A percentile compares a stretch with the other conserved stretches of the same genome.
phyloP scores from a whole-genome alignment of 2,888 invertebrate genomes.

The Luperina nickerlii region DNA sequence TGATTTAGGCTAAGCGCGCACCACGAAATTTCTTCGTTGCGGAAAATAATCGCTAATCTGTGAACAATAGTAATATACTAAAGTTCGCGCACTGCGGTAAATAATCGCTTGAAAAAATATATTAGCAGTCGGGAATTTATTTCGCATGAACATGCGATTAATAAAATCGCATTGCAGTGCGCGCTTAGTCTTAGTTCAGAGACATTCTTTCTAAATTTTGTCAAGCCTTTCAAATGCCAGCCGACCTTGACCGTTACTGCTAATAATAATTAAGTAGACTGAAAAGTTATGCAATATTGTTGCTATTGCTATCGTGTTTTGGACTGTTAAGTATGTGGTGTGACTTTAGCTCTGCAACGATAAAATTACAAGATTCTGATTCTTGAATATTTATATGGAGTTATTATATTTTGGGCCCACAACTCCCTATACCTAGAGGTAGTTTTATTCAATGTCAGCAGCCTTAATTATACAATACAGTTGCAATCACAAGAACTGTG shows the following conservation, averaged over 20 bases:
- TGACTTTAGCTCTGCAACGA: slow-evolving; percentile 26
- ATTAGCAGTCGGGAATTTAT: too few relatives aligned
- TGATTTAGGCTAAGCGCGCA: not conserved
- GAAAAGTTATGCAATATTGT: slow-evolving; percentile 51
- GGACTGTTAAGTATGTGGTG: slow-evolving; percentile 20
- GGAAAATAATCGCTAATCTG: too few relatives aligned
- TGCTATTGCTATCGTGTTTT: slow-evolving; percentile 17
- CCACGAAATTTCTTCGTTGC: too few relatives aligned
- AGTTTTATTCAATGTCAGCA: too few relatives aligned
- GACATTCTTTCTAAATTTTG: slow-evolving; percentile 40
- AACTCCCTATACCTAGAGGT: too few relatives aligned
- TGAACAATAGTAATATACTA: too few relatives aligned
- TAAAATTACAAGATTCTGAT: slow-evolving; percentile 23
- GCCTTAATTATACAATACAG: too few relatives aligned
- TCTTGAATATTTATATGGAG: slow-evolving; percentile 26
- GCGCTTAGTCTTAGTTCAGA: not conserved
- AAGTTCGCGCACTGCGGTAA: too few relatives aligned
- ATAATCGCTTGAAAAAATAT: too few relatives aligned
- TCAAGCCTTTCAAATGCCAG: slow-evolving; percentile 42
- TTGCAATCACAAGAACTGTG: too few relatives aligned
- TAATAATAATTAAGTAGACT: slow-evolving; percentile 33
- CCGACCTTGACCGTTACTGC: slow-evolving; percentile 47
- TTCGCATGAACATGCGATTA: too few relatives aligned
- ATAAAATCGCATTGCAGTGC: too few relatives aligned
- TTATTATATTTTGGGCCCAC: not conserved